phyloP scores from a whole-genome alignment of 2,797 vertebrate species.

The Aplochiton taeniatus region DNA sequence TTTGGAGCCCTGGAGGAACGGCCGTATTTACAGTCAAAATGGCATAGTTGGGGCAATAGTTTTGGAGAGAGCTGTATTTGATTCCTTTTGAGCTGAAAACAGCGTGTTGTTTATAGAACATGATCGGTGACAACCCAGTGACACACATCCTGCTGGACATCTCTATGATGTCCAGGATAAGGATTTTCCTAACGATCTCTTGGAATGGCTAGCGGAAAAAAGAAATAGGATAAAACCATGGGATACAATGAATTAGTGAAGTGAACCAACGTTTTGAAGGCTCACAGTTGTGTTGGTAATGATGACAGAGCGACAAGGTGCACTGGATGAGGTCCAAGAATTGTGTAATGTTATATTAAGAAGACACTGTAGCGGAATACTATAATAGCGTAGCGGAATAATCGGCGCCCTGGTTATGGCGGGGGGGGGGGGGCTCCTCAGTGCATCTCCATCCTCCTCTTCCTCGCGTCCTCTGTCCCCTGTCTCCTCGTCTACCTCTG shows the following conservation, averaged over 20 bases:
- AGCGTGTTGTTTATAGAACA: no score
- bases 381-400: background rate
- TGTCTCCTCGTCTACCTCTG: background rate
- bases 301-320: background rate
- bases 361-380: no score
- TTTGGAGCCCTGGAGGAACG: background rate
- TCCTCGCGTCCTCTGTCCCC: background rate
- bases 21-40: background rate
- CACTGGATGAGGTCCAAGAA: background rate
- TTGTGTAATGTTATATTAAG: background rate
- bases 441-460: background rate
- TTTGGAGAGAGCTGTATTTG: background rate
- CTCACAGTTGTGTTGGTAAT: background rate
- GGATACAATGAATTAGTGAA: no score
- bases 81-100: no score
- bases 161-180: no score
- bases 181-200: no score
- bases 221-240: no score
- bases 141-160: no score
- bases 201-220: no score
- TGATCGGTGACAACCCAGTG: no score
- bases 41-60: background rate
- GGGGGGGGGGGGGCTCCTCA: background rate
- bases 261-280: no score
- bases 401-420: conserved; percentile 7